Conservation (phyloP, 2,888 invertebrate genomes). For the Agrochola macilenta region DNA sequence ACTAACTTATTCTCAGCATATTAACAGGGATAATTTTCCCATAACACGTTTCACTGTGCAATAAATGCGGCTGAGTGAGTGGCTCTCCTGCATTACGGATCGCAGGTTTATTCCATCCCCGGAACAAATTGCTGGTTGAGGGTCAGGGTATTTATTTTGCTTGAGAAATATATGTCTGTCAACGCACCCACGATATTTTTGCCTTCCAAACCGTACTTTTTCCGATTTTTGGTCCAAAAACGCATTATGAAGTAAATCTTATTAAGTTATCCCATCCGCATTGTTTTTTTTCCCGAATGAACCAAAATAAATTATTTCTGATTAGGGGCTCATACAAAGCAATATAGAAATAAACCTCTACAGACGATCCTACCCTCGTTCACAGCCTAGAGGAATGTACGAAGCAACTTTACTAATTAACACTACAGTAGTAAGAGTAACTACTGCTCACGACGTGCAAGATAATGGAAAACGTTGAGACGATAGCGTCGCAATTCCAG, state of each 20-base stretch:
- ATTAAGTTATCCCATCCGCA: not conserved
- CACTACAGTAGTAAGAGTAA: constrained; percentile 39
- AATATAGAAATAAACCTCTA: not conserved
- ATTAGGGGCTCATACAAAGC: not conserved
- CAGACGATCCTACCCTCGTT: constrained; percentile 3
- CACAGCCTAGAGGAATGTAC: constrained; percentile 46
- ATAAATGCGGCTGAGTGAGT: constrained; percentile 31
- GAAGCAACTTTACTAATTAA: constrained; percentile 62
- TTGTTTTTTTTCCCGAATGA: not conserved
- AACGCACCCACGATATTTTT: not conserved
- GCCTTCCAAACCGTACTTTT: not conserved
- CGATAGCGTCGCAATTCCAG: constrained; percentile 58
- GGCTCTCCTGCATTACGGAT: constrained; percentile 35
- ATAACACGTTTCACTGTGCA: constrained; percentile 6
- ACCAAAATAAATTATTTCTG: not conserved
- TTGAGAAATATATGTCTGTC: constrained; percentile 15
- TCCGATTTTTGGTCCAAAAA: no score
- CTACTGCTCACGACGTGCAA: constrained; percentile 58
- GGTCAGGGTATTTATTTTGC: constrained; percentile 23
- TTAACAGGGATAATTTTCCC: not conserved
- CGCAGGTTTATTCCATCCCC: constrained; percentile 29
- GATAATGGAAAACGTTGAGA: constrained; percentile 60
- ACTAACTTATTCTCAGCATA: not conserved
- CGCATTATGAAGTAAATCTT: not conserved
- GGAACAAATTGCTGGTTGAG: constrained; percentile 17